Conservation (phyloP, 2,888 invertebrate species). For the Sabatieria punctata region DNA sequence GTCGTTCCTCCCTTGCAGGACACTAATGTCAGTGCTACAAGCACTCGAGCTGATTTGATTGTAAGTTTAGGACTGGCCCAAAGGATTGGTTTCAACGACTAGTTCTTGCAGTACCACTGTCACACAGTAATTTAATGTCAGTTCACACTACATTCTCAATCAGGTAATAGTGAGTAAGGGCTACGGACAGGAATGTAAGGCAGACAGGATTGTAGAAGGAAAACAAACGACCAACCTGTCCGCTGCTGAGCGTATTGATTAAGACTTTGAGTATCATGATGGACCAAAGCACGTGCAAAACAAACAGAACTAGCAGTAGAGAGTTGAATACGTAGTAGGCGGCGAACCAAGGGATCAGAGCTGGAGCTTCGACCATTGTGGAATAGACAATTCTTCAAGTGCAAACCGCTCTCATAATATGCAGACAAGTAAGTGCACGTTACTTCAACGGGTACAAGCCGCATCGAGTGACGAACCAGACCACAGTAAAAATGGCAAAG, state of each 20-base stretch:
- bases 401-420: neutral
- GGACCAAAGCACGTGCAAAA: slow-evolving; percentile 73
- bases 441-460: slow-evolving; percentile 54
- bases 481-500: slow-evolving; percentile 67
- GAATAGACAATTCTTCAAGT: slow-evolving; percentile 55
- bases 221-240: too few relatives aligned
- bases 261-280: slow-evolving; percentile 75
- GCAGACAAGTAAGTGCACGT: neutral
- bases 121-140: too few relatives aligned
- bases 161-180: too few relatives aligned
- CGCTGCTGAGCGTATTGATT: slow-evolving; percentile 48
- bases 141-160: too few relatives aligned
- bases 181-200: too few relatives aligned
- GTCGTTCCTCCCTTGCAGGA: too few relatives aligned
- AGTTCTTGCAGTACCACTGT: too few relatives aligned
- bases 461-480: slow-evolving; percentile 79
- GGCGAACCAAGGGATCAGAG: slow-evolving; percentile 71
- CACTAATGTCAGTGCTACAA: too few relatives aligned
- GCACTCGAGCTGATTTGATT: too few relatives aligned
- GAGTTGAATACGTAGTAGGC: slow-evolving; percentile 84
- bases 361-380: slow-evolving; percentile 58
- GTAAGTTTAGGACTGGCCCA: too few relatives aligned
- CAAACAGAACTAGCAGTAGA: slow-evolving; percentile 54
- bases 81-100: too few relatives aligned
- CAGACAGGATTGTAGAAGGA: too few relatives aligned